Evolutionary conservation across 2,797 vertebrate genomes (phyloP).

Genomic region (Delichon dasypus): DNA sequence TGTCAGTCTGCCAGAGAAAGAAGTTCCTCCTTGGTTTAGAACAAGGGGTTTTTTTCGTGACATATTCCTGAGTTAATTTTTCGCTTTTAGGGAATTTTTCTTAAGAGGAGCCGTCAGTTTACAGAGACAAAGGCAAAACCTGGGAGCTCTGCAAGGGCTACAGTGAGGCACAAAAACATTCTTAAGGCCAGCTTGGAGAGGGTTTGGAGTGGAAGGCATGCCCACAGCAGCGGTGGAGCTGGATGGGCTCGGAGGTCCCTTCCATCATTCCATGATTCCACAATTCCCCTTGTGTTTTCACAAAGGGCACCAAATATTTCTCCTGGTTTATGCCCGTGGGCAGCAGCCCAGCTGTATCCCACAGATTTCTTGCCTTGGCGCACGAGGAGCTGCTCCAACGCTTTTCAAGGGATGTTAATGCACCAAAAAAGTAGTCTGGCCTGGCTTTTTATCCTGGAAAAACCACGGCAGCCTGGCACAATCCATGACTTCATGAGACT

Average conservation of each 20-base stretch:
- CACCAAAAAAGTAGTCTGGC: background rate
- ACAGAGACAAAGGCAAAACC: background rate
- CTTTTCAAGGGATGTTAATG: too few relatives aligned
- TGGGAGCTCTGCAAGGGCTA: background rate
- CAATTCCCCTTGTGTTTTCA: background rate
- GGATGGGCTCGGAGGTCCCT: background rate
- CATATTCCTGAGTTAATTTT: background rate
- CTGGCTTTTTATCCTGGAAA: background rate
- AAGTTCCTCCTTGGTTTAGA: background rate
- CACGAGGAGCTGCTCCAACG: fast-evolving
- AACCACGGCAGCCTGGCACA: background rate
- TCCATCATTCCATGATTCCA: background rate
- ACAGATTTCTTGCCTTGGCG: background rate
- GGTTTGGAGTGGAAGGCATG: background rate
- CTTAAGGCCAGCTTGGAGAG: background rate
- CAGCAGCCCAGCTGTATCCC: background rate
- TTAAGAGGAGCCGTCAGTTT: background rate
- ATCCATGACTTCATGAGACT: fast-evolving
- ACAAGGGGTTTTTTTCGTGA: background rate
- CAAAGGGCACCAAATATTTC: background rate
- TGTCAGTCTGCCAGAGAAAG: slow-evolving; percentile 9
- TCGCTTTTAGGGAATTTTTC: background rate
- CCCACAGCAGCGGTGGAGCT: background rate
- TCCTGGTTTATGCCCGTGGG: fast-evolving
- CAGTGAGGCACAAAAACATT: background rate